Evolutionary conservation across 1,140 invertebrate species (phyloP).

Genomic region (Ostrea edulis): DNA sequence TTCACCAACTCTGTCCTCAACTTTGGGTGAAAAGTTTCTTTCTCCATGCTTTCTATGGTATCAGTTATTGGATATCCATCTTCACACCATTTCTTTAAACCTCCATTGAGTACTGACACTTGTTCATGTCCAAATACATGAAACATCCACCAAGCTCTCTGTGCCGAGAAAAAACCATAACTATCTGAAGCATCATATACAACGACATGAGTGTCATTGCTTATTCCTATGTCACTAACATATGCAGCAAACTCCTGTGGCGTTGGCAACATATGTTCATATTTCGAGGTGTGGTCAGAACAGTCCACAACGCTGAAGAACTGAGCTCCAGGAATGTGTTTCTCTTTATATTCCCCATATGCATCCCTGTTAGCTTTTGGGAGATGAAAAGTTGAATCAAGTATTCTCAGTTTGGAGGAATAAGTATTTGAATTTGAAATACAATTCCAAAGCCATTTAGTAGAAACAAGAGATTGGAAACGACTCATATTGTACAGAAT

Average conservation of each 20-base stretch:
- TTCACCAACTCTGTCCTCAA: constrained; percentile 67
- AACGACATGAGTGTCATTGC: constrained; percentile 74
- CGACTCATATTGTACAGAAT: neutral
- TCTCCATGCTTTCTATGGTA: constrained; percentile 48
- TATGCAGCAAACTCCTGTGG: constrained; percentile 71
- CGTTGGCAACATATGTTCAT: constrained; percentile 72
- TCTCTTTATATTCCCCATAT: constrained; percentile 64
- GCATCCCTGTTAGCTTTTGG: constrained; percentile 62
- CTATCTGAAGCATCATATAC: constrained; percentile 75
- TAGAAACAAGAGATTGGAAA: constrained; percentile 26
- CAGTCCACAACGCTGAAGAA: constrained; percentile 77
- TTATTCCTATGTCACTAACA: constrained; percentile 75
- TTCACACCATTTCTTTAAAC: constrained; percentile 71
- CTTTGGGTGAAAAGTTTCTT: constrained; percentile 63
- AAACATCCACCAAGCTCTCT: constrained; percentile 77
- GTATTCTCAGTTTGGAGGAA: constrained; percentile 23
- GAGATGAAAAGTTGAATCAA: constrained; percentile 15
- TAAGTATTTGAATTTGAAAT: constrained; percentile 11
- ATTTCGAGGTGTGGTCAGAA: constrained; percentile 63
- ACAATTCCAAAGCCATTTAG: neutral
- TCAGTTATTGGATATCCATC: constrained; percentile 56
- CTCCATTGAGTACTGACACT: constrained; percentile 75
- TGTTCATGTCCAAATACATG: constrained; percentile 72
- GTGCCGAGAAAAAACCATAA: constrained; percentile 74
- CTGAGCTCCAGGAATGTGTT: constrained; percentile 74